Conservation (phyloP, 2,888 invertebrate species). For the Hartigia nigra region DNA sequence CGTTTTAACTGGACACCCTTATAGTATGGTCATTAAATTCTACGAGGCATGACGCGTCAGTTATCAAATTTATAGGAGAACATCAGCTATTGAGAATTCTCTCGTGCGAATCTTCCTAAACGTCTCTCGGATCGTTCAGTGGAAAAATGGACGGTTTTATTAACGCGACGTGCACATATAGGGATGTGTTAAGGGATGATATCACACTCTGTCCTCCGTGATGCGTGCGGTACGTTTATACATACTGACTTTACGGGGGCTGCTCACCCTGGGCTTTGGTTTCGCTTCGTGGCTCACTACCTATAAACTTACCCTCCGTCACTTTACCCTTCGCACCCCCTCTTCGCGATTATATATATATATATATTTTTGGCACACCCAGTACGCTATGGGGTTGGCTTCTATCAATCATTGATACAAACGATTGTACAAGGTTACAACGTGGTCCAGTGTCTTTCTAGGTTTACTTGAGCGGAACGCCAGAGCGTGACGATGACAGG, state of each 20-base stretch:
- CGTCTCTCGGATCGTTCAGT: background rate
- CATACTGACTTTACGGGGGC: conserved; percentile 4
- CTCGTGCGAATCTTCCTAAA: background rate
- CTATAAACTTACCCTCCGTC: background rate
- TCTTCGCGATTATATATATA: background rate
- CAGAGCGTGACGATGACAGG: conserved; percentile 8
- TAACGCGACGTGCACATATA: background rate
- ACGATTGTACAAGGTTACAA: conserved; percentile 10
- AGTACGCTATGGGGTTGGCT: background rate
- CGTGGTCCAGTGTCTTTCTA: conserved; percentile 7
- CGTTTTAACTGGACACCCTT: background rate
- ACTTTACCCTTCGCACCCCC: background rate
- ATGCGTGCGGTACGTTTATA: conserved; percentile 2
- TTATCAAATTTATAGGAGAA: background rate
- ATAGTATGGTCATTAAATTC: background rate
- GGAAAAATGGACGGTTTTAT: background rate
- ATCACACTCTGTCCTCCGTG: background rate
- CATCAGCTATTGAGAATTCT: background rate
- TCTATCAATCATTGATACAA: conserved; percentile 24
- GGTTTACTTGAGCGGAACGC: conserved; percentile 5
- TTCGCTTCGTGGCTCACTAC: conserved; percentile 27
- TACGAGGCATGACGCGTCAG: background rate
- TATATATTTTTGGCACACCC: background rate
- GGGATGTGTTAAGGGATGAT: background rate
- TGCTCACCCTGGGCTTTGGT: conserved; percentile 33